Evolutionary conservation across 2,797 vertebrate species (phyloP).

Genomic region (Percopsis omiscomaycus): DNA sequence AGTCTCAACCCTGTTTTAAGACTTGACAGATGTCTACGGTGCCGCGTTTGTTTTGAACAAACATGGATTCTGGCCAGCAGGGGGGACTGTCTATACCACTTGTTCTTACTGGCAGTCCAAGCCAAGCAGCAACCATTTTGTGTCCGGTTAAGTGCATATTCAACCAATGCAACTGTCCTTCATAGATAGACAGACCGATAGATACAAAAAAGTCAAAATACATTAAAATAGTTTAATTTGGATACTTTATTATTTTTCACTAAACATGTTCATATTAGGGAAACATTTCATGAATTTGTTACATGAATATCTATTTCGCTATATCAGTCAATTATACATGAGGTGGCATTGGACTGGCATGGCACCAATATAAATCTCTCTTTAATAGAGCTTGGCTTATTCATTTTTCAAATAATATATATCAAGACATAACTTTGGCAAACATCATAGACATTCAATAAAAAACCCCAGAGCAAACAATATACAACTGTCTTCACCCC

Average conservation of each 20-base stretch:
- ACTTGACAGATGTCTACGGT: too few species aligned
- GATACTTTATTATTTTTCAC: conserved; percentile 76
- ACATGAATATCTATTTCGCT: conserved; percentile 75
- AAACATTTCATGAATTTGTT: conserved; percentile 74
- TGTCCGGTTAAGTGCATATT: neutral
- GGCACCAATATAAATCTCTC: conserved; percentile 66
- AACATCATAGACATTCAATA: conserved; percentile 66
- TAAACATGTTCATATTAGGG: conserved; percentile 67
- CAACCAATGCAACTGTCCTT: neutral
- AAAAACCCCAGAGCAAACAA: conserved; percentile 63
- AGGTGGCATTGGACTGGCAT: conserved; percentile 62
- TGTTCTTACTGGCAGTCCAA: conserved; percentile 15
- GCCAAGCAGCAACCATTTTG: conserved; percentile 27
- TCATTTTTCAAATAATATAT: conserved; percentile 62
- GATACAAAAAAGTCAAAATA: too few species aligned
- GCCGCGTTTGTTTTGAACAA: too few species aligned
- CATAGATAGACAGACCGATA: conserved; percentile 1
- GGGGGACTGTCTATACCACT: conserved; percentile 33
- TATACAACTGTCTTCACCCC: conserved; percentile 38
- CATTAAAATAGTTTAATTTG: conserved; percentile 25
- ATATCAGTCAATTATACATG: conserved; percentile 71
- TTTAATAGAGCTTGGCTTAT: conserved; percentile 62
- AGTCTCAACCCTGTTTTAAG: too few species aligned
- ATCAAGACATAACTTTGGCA: conserved; percentile 66
- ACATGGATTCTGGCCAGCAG: conserved; percentile 28